Percentiles rank a stretch among this genome's conserved stretches.
Evolutionary conservation across 2,113 vertebrate species (phyloP).

Genomic region (Cariama cristata): DNA sequence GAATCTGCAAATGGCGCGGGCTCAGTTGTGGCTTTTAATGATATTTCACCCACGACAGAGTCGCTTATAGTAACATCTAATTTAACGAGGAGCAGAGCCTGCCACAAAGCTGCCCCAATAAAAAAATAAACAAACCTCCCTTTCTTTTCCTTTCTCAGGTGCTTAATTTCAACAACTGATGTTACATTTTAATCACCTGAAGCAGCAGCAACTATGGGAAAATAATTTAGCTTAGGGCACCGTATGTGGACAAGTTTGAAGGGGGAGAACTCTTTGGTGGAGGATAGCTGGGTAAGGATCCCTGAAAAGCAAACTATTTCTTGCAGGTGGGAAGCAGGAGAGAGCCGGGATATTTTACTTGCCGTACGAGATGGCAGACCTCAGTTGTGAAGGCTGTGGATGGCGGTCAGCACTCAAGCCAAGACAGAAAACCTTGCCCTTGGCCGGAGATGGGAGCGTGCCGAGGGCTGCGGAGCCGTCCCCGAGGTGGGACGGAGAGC

Average conservation of each 20-base stretch:
- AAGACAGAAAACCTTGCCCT: not conserved
- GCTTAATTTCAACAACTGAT: not conserved
- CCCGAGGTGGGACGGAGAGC: rapidly evolving
- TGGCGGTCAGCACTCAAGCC: no score
- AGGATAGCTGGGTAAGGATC: not conserved
- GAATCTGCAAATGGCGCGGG: not conserved
- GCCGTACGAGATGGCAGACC: rapidly evolving
- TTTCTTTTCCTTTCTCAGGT: not conserved
- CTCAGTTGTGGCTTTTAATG: constrained; percentile 41
- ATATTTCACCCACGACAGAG: not conserved
- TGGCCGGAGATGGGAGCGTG: not conserved
- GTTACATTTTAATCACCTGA: not conserved
- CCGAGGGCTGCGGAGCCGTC: not conserved
- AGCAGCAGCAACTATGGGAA: rapidly evolving
- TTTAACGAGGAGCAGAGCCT: not conserved
- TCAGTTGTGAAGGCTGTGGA: rapidly evolving
- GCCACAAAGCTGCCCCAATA: not conserved
- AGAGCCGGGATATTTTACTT: not conserved
- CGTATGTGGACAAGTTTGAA: rapidly evolving
- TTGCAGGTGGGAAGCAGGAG: not conserved
- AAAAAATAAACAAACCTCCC: no score
- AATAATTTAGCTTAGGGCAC: not conserved
- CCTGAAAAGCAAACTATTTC: not conserved
- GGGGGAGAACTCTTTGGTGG: not conserved
- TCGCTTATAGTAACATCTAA: not conserved